These are phyloP conservation scores for Gnathonemus echidnorhynchus DNA, from an alignment of 2,113 vertebrate genomes.

Conservation along the genomic window DNA sequence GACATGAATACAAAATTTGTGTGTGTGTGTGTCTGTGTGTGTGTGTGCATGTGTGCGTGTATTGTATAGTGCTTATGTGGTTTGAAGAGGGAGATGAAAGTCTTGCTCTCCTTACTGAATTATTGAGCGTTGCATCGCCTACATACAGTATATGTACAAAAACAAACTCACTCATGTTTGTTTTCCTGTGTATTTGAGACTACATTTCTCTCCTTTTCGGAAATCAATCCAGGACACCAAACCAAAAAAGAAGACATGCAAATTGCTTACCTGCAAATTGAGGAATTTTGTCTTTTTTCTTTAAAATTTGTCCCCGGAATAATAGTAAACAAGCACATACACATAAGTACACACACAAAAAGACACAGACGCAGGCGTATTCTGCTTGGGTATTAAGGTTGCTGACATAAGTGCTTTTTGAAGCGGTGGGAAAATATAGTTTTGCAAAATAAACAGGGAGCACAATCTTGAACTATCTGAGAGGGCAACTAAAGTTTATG, in stretches of 20 bases:
- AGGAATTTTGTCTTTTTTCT: background rate
- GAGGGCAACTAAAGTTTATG: background rate
- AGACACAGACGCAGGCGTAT: background rate
- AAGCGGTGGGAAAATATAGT: background rate
- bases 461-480: background rate
- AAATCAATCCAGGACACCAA: background rate
- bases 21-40: background rate
- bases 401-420: background rate
- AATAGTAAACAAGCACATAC: background rate
- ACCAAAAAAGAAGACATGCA: background rate
- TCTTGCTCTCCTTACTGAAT: conserved; percentile 3
- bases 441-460: background rate
- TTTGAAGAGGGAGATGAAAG: conserved; percentile 32
- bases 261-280: background rate
- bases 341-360: background rate
- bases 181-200: background rate
- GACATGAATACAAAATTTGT: background rate
- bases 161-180: background rate
- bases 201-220: background rate
- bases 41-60: background rate
- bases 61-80: background rate
- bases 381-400: background rate
- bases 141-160: background rate
- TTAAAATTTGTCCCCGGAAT: background rate
- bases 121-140: background rate